Evolutionary conservation across 1,140 invertebrate genomes (phyloP), one percentile per base, ranked within the genome.

Genomic region (Drosophila ambigua): DNA sequence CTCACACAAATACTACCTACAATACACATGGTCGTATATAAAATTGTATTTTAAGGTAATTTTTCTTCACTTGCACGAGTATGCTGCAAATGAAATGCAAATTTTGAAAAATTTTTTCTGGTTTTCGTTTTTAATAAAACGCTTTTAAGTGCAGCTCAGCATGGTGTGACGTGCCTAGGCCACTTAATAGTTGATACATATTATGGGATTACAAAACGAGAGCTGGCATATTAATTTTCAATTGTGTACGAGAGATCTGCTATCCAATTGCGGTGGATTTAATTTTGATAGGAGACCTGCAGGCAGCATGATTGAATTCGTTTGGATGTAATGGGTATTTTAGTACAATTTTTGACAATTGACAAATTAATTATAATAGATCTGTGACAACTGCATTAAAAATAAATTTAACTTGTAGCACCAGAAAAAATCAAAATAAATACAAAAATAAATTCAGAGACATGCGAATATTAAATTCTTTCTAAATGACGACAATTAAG

Each of bases 71-170:
- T 62, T 57, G 39, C 41, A 41, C 54, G 64, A 26, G 24, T 55
- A 60, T 58, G 66, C 55, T 58, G 41, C 72, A 85, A 84, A 80
- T 84, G 65, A 77, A 77, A 84, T 80, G 63, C 57, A 66, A 78
- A 69, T 84, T 85, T 77, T 45, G 20, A 46, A 51, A 16, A 5
- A 41, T 68, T 68, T 60, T 54, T 52, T 24, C 26, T 9, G 24
- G n/a, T 39, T 49, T 51, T 72, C 31, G 43, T 67, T 55, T 45
- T 8, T 26, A 44, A 59, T 68, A 85, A 85, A 73, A 60, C 52
- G 7, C 54, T 80, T 73, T 80, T 77, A 87, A 84, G 68, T 77
- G 58, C 49, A 69, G 77, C 82, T 84, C 63, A 85, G 46, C 63
- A 15, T 28, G 63, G 41, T 61, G 20, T 71, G 64, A 77, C 61